phyloP scores from a whole-genome alignment of 2,113 vertebrate species.

The Eira barbara region DNA sequence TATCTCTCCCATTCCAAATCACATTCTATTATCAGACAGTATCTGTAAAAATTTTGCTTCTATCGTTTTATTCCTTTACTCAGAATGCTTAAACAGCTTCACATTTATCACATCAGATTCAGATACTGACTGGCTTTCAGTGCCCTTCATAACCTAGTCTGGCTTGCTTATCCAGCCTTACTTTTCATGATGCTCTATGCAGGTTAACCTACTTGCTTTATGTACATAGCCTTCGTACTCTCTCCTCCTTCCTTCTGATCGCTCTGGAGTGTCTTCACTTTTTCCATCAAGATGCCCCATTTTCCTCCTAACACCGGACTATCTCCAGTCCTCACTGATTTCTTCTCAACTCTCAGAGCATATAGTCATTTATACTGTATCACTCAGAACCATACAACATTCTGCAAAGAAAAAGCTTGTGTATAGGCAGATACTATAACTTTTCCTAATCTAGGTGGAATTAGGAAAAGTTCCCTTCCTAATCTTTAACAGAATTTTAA shows the following conservation, averaged over 20 bases:
- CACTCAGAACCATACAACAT: conserved; percentile 9
- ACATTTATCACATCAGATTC: neutral
- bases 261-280: neutral
- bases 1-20: neutral
- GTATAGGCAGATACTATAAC: neutral
- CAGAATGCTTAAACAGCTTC: neutral
- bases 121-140: neutral
- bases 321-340: neutral
- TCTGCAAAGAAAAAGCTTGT: conserved; percentile 1
- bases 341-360: neutral
- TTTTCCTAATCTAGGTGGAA: neutral
- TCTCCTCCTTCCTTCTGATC: conserved; percentile 14
- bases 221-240: neutral
- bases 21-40: neutral
- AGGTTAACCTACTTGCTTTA: neutral
- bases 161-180: neutral
- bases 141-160: neutral
- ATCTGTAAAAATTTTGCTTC: conserved; percentile 17
- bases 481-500: neutral
- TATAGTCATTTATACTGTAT: neutral
- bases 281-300: neutral
- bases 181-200: neutral
- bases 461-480: neutral
- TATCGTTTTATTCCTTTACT: neutral
- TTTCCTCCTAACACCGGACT: neutral